Evolutionary conservation across 2,888 invertebrate species (phyloP), one percentile per base, ranked within the genome.

Genomic region (Tryphoninae sp.): DNA sequence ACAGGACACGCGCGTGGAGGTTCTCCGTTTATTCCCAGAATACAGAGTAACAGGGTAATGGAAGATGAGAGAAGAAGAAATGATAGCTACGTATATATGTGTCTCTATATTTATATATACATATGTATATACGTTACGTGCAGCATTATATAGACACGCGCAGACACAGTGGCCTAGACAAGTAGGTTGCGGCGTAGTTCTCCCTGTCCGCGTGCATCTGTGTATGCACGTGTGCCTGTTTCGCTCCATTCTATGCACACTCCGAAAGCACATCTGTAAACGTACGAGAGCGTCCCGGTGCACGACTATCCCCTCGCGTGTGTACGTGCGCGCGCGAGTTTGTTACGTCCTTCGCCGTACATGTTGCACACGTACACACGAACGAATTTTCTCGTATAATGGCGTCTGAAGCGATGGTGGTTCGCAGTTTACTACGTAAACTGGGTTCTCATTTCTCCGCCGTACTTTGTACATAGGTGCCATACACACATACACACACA

Each of bases 101-200:
- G 11, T 58, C 40, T n/a, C 2, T 26, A 26, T 26, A 26, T 26
- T 2, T 33, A 33, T 33, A 33, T 45, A 49, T 74, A 65, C 11
- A 33, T 40, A 40, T 67, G 45, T 62, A 65, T 62, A 67, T 80
- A 72, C 78, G 55, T 65, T 58, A 61, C 68, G 68, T 40, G 64
- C 40, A 76, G 78, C 45, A 77, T 65, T 59, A 78, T 80, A 77
- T 74, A 78, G 82, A 80, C 73, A 77, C 81, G 78, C 71, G 79
- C 73, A 81, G 80, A 75, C 80, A 89, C 88, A 89, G 88, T 89
- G 90, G 91, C 90, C 90, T 91, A 91, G 90, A 91, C 90, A 90
- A 91, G 88, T 91, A 90, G 90, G 90, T 91, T 90, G 89, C 90
- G 88, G 89, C 90, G 90, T 87, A 91, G 87, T 91, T 90, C 88